These are phyloP conservation scores for Zosterops borbonicus DNA, from an alignment of 2,113 vertebrate species.

Conservation along the genomic window DNA sequence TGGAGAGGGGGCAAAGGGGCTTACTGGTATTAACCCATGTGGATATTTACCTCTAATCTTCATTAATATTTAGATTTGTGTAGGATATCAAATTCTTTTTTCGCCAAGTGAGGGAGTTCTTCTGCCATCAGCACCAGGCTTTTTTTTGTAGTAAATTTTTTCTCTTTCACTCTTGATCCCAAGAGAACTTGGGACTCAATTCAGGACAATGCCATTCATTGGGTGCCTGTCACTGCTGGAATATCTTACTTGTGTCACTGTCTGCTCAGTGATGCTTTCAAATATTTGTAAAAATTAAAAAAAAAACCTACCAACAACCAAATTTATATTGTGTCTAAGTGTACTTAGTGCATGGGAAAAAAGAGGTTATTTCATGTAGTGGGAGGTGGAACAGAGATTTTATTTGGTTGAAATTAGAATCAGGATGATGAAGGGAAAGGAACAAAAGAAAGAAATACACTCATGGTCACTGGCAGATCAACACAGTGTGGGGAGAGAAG, in stretches of 20 bases:
- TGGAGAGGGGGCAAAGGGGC: neutral
- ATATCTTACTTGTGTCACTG: slow-evolving; percentile 1
- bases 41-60: neutral
- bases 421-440: neutral
- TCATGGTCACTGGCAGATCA: neutral
- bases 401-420: neutral
- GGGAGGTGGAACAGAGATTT: neutral
- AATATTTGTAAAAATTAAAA: slow-evolving; percentile 68
- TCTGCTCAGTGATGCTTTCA: slow-evolving; percentile 53
- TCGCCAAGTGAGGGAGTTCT: neutral
- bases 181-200: neutral
- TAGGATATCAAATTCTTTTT: neutral
- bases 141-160: neutral
- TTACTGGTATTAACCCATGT: neutral
- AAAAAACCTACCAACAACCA: neutral
- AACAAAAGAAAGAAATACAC: neutral
- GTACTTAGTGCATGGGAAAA: neutral
- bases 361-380: neutral
- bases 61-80: neutral
- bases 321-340: neutral
- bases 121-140: slow-evolving; percentile 2
- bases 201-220: slow-evolving; percentile 15
- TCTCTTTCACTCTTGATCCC: neutral
- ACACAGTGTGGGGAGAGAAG: neutral
- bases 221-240: slow-evolving; percentile 43